Conservation (phyloP, 37 sponge, comb jelly and placozoan genomes). For the Spongia lamella region DNA sequence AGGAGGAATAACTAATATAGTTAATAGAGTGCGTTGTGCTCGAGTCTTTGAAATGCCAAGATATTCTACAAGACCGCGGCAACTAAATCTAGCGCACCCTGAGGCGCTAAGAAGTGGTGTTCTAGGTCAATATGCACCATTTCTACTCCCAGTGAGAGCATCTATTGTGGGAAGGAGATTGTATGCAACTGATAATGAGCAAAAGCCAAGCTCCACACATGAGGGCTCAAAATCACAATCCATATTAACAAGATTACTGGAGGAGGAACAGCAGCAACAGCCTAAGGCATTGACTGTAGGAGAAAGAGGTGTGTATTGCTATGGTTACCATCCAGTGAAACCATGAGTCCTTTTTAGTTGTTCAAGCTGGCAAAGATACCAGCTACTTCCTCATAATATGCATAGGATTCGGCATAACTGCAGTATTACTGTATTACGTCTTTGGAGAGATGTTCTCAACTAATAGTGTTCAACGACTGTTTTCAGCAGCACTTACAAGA, state of each 20-base stretch:
- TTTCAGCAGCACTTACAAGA: constrained; percentile 61
- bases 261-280: constrained; percentile 14
- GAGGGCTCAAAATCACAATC: constrained; percentile 1
- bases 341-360: constrained; percentile 28
- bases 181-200: too few relatives aligned
- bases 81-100: too few relatives aligned
- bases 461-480: constrained; percentile 57
- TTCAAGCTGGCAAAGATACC: constrained; percentile 73
- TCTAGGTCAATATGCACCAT: too few relatives aligned
- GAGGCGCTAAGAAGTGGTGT: too few relatives aligned
- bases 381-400: constrained; percentile 62
- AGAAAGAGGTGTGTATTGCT: constrained; percentile 45
- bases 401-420: constrained; percentile 67
- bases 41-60: too few relatives aligned
- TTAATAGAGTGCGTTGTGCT: too few relatives aligned
- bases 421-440: constrained; percentile 66
- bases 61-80: too few relatives aligned
- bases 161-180: too few relatives aligned
- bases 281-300: constrained; percentile 64
- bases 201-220: too few relatives aligned
- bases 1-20: too few relatives aligned
- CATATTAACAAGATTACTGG: constrained; percentile 45
- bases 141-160: too few relatives aligned
- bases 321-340: background rate
- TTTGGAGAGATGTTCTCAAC: constrained; percentile 72